These are phyloP conservation scores for Pteronotus mesoamericanus DNA, from an alignment of 2,797 vertebrate species.

Conservation along the genomic window DNA sequence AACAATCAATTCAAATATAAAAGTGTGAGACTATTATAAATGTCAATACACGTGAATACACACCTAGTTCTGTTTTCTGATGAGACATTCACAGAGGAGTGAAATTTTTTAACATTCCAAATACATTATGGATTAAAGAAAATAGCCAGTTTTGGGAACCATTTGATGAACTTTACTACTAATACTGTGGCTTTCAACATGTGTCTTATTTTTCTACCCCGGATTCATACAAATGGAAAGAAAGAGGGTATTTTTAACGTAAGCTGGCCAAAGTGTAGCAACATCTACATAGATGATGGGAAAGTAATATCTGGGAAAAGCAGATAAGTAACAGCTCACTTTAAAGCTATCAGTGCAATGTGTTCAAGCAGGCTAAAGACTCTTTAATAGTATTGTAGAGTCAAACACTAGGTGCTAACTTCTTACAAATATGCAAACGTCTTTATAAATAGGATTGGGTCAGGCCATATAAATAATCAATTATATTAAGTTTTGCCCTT, in stretches of 20 bases:
- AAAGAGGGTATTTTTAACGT: background rate
- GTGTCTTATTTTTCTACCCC: background rate
- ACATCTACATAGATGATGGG: background rate
- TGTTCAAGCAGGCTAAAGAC: background rate
- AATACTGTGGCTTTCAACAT: background rate
- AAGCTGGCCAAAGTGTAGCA: background rate
- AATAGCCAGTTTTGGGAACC: background rate
- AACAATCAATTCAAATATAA: background rate
- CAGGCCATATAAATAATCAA: background rate
- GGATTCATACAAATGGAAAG: background rate
- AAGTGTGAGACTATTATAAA: background rate
- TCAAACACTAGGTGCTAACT: constrained; percentile 14
- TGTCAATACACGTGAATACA: background rate
- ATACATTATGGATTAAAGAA: background rate
- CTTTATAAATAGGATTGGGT: constrained; percentile 7
- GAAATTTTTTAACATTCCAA: background rate
- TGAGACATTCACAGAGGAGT: background rate
- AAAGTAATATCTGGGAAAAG: background rate
- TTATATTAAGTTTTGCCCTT: background rate
- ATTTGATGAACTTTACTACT: background rate
- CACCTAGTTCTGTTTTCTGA: background rate
- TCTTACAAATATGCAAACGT: background rate
- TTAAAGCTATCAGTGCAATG: background rate
- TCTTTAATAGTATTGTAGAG: background rate
- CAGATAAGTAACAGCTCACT: background rate